Conservation (phyloP, 1,140 invertebrate genomes). For the Rhynchophorus ferrugineus region DNA sequence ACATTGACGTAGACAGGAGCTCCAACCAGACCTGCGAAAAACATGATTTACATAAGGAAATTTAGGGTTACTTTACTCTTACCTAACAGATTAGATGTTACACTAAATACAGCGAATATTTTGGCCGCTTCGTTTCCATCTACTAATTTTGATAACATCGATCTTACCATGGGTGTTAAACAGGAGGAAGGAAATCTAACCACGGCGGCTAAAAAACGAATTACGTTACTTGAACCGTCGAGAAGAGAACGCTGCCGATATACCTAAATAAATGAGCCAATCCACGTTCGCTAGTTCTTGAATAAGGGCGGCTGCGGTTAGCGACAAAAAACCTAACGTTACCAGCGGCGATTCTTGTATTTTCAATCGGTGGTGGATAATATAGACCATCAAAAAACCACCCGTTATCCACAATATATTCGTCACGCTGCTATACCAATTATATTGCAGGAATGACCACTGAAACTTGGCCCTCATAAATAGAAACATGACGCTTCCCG, state of each 20-base stretch:
- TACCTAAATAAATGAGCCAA: constrained; percentile 60
- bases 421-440: constrained; percentile 44
- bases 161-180: constrained; percentile 54
- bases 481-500: constrained; percentile 50
- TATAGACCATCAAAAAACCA: constrained; percentile 43
- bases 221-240: no score
- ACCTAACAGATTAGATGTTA: constrained; percentile 50
- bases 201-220: constrained; percentile 41
- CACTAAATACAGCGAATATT: constrained; percentile 32
- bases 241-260: no score
- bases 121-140: constrained; percentile 56
- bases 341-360: constrained; percentile 43
- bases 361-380: constrained; percentile 45
- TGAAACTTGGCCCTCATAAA: constrained; percentile 57
- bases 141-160: constrained; percentile 57
- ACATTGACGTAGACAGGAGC: constrained; percentile 54
- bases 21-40: constrained; percentile 41
- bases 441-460: constrained; percentile 57
- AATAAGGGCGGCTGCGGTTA: constrained; percentile 42
- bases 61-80: constrained; percentile 1
- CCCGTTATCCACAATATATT: constrained; percentile 44
- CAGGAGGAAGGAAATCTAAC: constrained; percentile 49
- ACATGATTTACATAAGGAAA: no score
- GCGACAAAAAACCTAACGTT: constrained; percentile 31
- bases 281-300: constrained; percentile 47